These are phyloP conservation scores for Bubo scandiacus DNA, from an alignment of 2,113 vertebrate genomes.

Conservation along the genomic window DNA sequence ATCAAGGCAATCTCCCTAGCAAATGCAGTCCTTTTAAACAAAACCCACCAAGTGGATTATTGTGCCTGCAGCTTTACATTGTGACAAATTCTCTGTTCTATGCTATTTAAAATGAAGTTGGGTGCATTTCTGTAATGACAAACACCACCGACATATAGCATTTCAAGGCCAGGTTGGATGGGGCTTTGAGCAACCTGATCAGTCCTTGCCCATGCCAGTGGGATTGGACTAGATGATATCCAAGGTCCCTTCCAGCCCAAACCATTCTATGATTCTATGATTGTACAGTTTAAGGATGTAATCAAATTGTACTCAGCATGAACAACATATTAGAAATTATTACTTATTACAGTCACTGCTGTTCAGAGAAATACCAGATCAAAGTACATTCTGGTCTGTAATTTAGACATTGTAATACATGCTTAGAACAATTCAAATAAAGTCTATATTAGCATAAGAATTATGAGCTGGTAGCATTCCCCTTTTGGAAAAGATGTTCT, in stretches of 20 bases:
- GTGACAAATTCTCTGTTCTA: neutral
- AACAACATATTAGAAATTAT: neutral
- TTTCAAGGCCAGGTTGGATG: too few species aligned
- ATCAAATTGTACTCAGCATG: neutral
- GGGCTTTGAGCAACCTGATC: too few species aligned
- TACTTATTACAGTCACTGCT: neutral
- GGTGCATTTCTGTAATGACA: neutral
- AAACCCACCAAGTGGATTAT: fast-evolving
- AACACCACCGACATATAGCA: neutral
- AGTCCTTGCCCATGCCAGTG: too few species aligned
- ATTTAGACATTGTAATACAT: neutral
- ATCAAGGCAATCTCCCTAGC: neutral
- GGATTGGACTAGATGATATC: too few species aligned
- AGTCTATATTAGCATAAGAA: neutral
- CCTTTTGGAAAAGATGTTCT: neutral
- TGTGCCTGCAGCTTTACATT: neutral
- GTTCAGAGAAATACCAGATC: neutral
- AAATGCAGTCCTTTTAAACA: neutral
- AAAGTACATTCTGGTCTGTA: neutral
- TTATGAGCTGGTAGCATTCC: neutral
- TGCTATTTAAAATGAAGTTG: neutral
- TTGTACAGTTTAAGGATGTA: neutral
- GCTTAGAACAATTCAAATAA: neutral
- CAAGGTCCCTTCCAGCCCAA: too few species aligned
- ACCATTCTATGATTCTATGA: too few species aligned